Base-by-base conservation (phyloP, 2,888 invertebrate species). In the Strigamia maritima region DNA sequence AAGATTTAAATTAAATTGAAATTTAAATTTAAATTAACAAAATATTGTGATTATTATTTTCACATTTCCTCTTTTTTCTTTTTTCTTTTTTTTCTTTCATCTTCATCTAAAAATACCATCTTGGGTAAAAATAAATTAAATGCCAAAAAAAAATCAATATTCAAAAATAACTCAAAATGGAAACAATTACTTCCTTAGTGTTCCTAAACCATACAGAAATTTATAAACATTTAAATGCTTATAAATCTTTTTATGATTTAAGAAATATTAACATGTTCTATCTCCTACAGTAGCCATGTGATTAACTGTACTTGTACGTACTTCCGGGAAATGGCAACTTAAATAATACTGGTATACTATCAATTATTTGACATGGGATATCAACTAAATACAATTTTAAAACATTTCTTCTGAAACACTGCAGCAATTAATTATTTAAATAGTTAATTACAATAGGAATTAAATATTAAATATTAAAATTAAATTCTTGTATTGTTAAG, bases 81-180 rank as follows among this genome's bases (percentile, higher is more conserved):
- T n/a, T n/a, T n/a, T n/a, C n/a, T n/a, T n/a, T n/a, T n/a, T n/a
- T n/a, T n/a, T n/a, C n/a, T n/a, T n/a, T n/a, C 14, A 26, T 12
- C 28, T 70, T 70, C 70, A 8, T n/a, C 70, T 70, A 70, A 70
- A 70, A 70, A 70, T 70, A 70, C 54, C 54, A 19, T 70, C 70
- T 26, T 70, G 28, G 70, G 26, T 70, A 14, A 70, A 70, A 70
- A 70, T 28, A 70, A 24, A 70, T 70, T 26, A 70, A 70, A 70
- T 8, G 28, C 2, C 2, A 26, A 70, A 70, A 70, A 70, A 12
- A 70, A 70, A 26, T 26, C 14, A 70, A 7, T 12, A 70, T 28
- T 28, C 28, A 70, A 70, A 70, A 70, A 28, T 28, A 70, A 70
- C 70, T 70, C 26, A 26, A 8, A 19, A 60, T 8, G 14, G 3